Conservation (phyloP, 92 coral and sea anemone species). For the Scolanthus callimorphus region DNA sequence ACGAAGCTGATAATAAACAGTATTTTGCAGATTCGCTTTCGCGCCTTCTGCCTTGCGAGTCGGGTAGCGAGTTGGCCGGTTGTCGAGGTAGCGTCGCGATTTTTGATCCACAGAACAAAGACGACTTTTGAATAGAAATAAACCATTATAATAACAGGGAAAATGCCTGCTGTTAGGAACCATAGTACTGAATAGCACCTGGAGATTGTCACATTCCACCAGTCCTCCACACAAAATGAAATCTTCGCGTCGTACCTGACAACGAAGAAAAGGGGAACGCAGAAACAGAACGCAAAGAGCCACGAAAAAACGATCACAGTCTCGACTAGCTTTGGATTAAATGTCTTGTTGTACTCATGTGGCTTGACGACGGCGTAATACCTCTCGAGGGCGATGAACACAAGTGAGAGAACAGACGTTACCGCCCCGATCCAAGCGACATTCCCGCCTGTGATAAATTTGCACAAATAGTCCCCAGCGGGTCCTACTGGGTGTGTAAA, state of each 20-base stretch:
- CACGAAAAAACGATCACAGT: constrained; percentile 3
- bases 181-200: constrained; percentile 14
- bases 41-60: constrained; percentile 16
- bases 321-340: constrained; percentile 1
- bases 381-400: constrained; percentile 29
- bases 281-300: constrained; percentile 20
- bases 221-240: constrained; percentile 22
- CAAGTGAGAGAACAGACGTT: constrained; percentile 23
- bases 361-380: constrained; percentile 33
- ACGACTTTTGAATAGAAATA: constrained; percentile 23
- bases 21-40: constrained; percentile 31
- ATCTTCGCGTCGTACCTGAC: constrained; percentile 9
- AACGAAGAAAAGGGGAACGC: constrained; percentile 24
- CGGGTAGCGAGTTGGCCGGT: constrained; percentile 1
- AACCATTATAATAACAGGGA: constrained; percentile 20
- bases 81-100: constrained; percentile 5
- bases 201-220: constrained; percentile 7
- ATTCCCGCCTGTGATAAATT: constrained; percentile 32
- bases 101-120: constrained; percentile 33
- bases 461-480: constrained; percentile 19
- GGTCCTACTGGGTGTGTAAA: constrained; percentile 6
- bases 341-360: constrained; percentile 8
- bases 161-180: constrained; percentile 19
- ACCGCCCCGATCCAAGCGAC: constrained; percentile 42
- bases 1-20: constrained; percentile 31